Conservation (phyloP, 2,113 vertebrate species). For the Zosterops lateralis region DNA sequence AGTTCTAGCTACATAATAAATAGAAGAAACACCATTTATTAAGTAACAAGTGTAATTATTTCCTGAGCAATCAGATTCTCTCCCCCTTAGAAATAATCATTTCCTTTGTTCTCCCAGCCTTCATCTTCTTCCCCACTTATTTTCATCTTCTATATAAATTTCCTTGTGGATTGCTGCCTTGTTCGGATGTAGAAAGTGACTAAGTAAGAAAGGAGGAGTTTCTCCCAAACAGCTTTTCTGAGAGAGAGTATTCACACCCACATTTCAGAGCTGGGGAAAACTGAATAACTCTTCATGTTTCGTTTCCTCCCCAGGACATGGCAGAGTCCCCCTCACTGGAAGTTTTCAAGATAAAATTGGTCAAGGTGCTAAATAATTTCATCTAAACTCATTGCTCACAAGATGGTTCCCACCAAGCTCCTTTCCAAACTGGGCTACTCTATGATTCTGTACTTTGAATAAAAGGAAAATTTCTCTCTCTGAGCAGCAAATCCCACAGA, state of each 20-base stretch:
- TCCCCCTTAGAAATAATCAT: background rate
- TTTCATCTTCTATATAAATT: background rate
- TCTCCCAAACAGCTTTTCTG: background rate
- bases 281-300: background rate
- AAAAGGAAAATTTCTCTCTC: background rate
- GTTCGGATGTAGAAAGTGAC: background rate
- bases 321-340: background rate
- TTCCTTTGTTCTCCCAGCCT: conserved; percentile 32
- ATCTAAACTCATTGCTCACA: background rate
- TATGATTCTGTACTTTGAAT: background rate
- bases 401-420: background rate
- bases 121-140: background rate
- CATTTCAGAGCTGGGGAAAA: background rate
- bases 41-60: conserved; percentile 49
- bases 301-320: background rate
- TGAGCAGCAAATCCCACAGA: background rate
- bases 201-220: background rate
- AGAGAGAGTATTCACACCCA: background rate
- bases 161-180: background rate
- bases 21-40: conserved; percentile 44
- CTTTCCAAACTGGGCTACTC: background rate
- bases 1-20: conserved; percentile 24
- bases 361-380: background rate
- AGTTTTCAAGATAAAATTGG: background rate
- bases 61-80: conserved; percentile 34